Conservation (phyloP, 2,113 vertebrate genomes). For the Gambusia holbrooki region DNA sequence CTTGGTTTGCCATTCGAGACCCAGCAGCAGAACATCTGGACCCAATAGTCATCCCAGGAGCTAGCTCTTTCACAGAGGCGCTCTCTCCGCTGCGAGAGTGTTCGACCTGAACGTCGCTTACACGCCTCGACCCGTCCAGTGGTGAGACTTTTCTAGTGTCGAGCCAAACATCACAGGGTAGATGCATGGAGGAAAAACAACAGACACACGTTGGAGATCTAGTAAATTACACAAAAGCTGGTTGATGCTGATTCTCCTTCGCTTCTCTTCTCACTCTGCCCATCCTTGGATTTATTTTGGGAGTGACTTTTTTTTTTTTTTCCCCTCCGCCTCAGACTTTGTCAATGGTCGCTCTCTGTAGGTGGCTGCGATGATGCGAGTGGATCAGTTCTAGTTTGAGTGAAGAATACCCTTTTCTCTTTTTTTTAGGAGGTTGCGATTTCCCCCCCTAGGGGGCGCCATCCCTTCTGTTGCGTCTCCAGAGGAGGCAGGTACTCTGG, state of each 20-base stretch:
- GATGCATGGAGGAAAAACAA: conserved; percentile 43
- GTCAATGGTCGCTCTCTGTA: conserved; percentile 62
- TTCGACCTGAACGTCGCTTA: conserved; percentile 8
- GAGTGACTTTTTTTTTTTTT: conserved; percentile 41
- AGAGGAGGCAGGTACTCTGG: conserved; percentile 90
- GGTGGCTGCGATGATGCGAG: conserved; percentile 69
- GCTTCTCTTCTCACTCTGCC: conserved; percentile 64
- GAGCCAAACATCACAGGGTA: conserved; percentile 30
- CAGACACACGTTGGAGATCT: conserved; percentile 58
- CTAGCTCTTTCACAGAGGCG: conserved; percentile 23
- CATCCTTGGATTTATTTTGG: conserved; percentile 48
- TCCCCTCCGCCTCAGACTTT: conserved; percentile 42
- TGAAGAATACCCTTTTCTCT: conserved; percentile 29
- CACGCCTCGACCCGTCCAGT: conserved; percentile 30
- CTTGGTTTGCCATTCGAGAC: conserved; percentile 29
- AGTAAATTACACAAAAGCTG: conserved; percentile 64
- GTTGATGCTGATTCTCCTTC: conserved; percentile 51
- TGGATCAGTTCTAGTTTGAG: conserved; percentile 65
- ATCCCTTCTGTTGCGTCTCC: conserved; percentile 86
- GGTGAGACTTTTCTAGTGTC: conserved; percentile 39
- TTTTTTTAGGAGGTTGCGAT: conserved; percentile 80
- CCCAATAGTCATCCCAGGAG: conserved; percentile 13
- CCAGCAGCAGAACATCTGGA: background rate
- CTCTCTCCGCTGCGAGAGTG: conserved; percentile 16
- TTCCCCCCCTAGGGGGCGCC: conserved; percentile 88